Conservation (phyloP, 2,113 vertebrate genomes). For the Arothron firmamentum region DNA sequence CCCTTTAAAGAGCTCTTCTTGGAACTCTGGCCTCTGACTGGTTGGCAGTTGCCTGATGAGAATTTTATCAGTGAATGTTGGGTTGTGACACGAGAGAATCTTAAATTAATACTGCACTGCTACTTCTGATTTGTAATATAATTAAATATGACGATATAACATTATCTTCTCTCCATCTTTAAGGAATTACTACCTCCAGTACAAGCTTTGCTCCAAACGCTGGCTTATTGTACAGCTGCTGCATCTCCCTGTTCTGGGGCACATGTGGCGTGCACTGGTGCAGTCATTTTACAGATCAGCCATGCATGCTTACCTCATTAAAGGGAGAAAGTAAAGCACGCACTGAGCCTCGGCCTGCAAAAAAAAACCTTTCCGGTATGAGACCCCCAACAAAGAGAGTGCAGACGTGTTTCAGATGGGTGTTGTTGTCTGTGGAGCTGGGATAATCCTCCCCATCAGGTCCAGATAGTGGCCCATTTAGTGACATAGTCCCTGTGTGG, state of each 20-base stretch:
- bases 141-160: too few relatives aligned
- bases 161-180: too few relatives aligned
- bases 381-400: conserved; percentile 52
- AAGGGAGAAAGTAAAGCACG: conserved; percentile 10
- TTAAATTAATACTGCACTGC: too few relatives aligned
- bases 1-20: not conserved
- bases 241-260: not conserved
- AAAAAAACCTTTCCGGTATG: conserved; percentile 32
- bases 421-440: conserved; percentile 39
- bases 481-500: not conserved
- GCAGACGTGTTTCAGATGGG: conserved; percentile 46
- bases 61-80: too few relatives aligned
- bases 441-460: conserved; percentile 48
- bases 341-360: conserved; percentile 30
- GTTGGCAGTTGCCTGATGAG: too few relatives aligned
- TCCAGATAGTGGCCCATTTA: conserved; percentile 16
- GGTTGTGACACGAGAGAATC: too few relatives aligned
- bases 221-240: too few relatives aligned
- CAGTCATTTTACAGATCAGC: conserved; percentile 1
- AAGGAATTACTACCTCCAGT: too few relatives aligned
- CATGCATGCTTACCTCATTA: conserved; percentile 23
- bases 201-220: too few relatives aligned
- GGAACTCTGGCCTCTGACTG: not conserved
- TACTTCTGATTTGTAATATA: too few relatives aligned
- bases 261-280: not conserved